Evolutionary conservation across 2,797 vertebrate genomes (phyloP).

Genomic region (Pipistrellus kuhlii): DNA sequence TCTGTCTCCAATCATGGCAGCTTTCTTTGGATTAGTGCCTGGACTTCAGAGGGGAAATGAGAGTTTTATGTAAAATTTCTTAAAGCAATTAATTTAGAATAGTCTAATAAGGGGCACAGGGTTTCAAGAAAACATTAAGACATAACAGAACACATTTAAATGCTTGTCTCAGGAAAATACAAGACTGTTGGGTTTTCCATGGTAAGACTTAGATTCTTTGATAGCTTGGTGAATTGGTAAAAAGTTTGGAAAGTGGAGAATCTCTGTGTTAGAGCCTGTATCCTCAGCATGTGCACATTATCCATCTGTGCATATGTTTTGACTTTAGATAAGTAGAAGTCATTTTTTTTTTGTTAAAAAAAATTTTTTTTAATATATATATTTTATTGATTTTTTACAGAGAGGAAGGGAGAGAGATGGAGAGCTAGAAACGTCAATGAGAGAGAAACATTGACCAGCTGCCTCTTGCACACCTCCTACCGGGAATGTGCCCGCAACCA

Average conservation of each 20-base stretch:
- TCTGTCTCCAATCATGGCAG: background rate
- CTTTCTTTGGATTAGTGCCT: background rate
- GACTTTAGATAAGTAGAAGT: background rate
- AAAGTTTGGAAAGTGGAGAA: background rate
- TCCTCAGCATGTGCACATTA: background rate
- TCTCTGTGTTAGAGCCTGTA: background rate
- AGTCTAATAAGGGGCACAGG: background rate
- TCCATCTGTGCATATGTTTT: background rate
- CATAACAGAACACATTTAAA: background rate
- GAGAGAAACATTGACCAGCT: too few species aligned
- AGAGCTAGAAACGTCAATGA: too few species aligned
- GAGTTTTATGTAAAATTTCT: background rate
- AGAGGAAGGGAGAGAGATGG: too few species aligned
- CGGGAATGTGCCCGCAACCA: too few species aligned
- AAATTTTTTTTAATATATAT: too few species aligned
- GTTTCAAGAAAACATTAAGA: conserved; percentile 1
- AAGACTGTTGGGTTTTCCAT: background rate
- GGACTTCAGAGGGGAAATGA: conserved; percentile 27
- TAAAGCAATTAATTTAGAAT: background rate
- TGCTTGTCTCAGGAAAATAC: background rate
- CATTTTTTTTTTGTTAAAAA: background rate
- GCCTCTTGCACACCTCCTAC: too few species aligned
- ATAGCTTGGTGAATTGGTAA: background rate
- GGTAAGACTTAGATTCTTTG: background rate
- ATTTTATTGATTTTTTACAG: too few species aligned